Evolutionary conservation across 2,888 invertebrate genomes (phyloP).

Genomic region (Agrotis ipsilon): DNA sequence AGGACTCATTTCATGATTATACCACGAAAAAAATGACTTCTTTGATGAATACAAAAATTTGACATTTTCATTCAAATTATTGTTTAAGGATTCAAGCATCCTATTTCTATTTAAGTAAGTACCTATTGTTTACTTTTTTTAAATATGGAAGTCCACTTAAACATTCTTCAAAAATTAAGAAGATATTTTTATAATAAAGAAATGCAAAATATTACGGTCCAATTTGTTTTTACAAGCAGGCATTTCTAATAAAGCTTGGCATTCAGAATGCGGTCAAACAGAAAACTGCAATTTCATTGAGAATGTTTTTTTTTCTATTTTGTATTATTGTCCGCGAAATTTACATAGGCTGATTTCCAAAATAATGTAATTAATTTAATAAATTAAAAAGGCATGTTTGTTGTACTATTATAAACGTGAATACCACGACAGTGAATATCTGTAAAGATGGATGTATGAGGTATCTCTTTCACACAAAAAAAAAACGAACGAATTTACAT

Average conservation of each 20-base stretch:
- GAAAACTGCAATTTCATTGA: slow-evolving; percentile 43
- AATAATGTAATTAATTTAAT: slow-evolving; percentile 6
- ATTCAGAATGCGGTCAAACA: slow-evolving; percentile 30
- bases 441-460: no score
- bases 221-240: slow-evolving; percentile 27
- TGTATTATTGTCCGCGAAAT: slow-evolving; percentile 2
- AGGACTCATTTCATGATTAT: no score
- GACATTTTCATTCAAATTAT: background rate
- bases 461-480: no score
- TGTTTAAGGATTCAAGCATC: slow-evolving; percentile 8
- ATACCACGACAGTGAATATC: no score
- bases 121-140: slow-evolving; percentile 10
- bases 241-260: slow-evolving; percentile 35
- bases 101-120: slow-evolving; percentile 11
- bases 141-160: background rate
- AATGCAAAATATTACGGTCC: slow-evolving; percentile 5
- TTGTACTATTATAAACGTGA: background rate
- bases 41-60: background rate
- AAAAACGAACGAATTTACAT: no score
- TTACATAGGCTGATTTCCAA: slow-evolving; percentile 35
- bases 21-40: no score
- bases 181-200: slow-evolving; percentile 18
- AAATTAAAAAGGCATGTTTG: slow-evolving; percentile 19
- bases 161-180: background rate
- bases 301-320: slow-evolving; percentile 14